Base-by-base conservation (phyloP, 2,113 vertebrate species). In the Toxostoma redivivum region DNA sequence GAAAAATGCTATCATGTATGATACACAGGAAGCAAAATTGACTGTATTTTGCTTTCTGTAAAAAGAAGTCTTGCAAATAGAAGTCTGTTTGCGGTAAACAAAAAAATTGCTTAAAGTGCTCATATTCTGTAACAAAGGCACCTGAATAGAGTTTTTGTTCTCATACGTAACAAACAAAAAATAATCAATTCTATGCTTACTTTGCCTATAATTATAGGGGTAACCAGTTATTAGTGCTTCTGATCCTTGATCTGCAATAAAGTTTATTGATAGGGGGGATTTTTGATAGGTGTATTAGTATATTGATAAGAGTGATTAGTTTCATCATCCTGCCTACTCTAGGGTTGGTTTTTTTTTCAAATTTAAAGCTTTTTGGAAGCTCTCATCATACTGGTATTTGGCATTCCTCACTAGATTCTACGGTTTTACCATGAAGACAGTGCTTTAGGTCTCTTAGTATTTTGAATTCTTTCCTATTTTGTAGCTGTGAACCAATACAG, bases 1-100 rank as follows among this genome's bases (percentile, higher is more conserved):
- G 37, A 0, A 1, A 65, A 90, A 73, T 2, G 1, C 64, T 57
- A 2, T 15, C 0, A 0, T 5, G 0, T 50, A 11, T 76, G 35
- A 67, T 66, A 40, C 20, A 35, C n/a, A 45, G 30, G 30, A 71
- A 58, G 60, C 27, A 65, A 71, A 88, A 60, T 50, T 57, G 0
- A 66, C 11, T 22, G 6, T 33, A 10, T 64, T 67, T 78, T 84
- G 24, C 25, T 19, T 64, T 78, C 64, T 82, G 8, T 81, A 24
- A 66, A 78, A 35, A 54, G 54, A 67, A 21, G 3, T 92, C 27
- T 87, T 56, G 22, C 38, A 91, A 70, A 70, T 61, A 2, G 16
- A 56, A 54, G 10, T 42, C 12, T 69, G 40, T 70, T 58, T 89
- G 38, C 33, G 66, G 13, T 50, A 58, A 84, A 74, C 21, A 38